Evolutionary conservation across 2,113 vertebrate species (phyloP).

Genomic region (Sapajus apella): DNA sequence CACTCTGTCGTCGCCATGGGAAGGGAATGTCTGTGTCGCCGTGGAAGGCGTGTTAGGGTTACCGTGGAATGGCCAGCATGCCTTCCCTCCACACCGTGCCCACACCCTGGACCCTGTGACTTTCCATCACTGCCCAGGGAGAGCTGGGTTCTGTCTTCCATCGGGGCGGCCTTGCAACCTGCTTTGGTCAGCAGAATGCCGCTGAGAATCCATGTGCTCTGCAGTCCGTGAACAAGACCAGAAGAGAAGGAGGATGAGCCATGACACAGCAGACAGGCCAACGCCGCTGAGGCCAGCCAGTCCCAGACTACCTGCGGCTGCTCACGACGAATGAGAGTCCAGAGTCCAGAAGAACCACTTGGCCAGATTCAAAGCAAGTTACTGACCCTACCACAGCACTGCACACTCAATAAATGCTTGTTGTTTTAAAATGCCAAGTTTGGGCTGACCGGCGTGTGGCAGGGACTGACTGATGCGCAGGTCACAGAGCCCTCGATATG

Average conservation of each 20-base stretch:
- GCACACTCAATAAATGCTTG: accelerated
- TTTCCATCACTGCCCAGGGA: accelerated
- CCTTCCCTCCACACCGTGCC: too few relatives aligned
- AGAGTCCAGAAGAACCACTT: too few relatives aligned
- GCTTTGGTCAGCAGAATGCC: neutral
- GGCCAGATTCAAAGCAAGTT: accelerated
- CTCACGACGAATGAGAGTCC: accelerated
- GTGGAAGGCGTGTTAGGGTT: too few relatives aligned
- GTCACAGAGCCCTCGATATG: too few relatives aligned
- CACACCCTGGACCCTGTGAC: accelerated
- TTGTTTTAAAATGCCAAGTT: too few relatives aligned
- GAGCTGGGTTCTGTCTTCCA: neutral
- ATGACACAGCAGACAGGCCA: accelerated
- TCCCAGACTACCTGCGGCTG: too few relatives aligned
- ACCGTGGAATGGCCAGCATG: accelerated
- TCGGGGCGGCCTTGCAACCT: neutral
- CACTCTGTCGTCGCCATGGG: neutral
- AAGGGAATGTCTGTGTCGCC: neutral
- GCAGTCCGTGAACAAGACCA: neutral
- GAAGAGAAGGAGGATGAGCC: neutral
- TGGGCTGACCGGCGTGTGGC: accelerated
- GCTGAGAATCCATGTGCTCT: accelerated
- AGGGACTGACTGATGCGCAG: accelerated
- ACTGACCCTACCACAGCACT: accelerated
- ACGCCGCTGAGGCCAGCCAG: neutral